phyloP scores from a whole-genome alignment of 2,113 vertebrate species.

The Podarcis cretensis region DNA sequence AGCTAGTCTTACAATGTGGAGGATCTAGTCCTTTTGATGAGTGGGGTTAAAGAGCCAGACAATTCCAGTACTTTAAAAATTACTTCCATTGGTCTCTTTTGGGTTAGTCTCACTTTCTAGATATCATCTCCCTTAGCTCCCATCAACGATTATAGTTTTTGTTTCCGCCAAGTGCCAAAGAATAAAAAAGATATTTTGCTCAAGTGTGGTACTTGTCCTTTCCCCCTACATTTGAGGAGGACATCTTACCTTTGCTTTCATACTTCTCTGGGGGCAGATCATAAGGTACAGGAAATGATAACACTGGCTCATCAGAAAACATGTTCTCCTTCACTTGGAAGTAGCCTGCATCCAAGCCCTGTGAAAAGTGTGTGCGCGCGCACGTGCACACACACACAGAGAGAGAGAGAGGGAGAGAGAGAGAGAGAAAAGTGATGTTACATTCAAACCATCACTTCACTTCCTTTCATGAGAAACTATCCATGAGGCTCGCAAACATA shows the following conservation, averaged over 20 bases:
- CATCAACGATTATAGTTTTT: background rate
- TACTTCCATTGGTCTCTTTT: background rate
- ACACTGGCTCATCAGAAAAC: slow-evolving; percentile 70
- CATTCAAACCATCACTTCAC: background rate
- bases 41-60: background rate
- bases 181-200: background rate
- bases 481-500: background rate
- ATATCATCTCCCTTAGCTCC: no score
- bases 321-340: slow-evolving; percentile 82
- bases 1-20: background rate
- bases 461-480: background rate
- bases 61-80: no score
- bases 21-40: background rate
- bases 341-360: slow-evolving; percentile 73
- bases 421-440: background rate
- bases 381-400: no score
- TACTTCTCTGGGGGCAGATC: slow-evolving; percentile 92
- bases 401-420: no score
- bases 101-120: background rate
- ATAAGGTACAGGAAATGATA: slow-evolving; percentile 89
- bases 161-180: background rate
- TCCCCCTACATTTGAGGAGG: background rate
- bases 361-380: background rate
- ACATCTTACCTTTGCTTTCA: slow-evolving; percentile 84
- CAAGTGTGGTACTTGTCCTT: background rate